phyloP scores from a whole-genome alignment of 1,140 invertebrate genomes.

The Charaxes varanes region DNA sequence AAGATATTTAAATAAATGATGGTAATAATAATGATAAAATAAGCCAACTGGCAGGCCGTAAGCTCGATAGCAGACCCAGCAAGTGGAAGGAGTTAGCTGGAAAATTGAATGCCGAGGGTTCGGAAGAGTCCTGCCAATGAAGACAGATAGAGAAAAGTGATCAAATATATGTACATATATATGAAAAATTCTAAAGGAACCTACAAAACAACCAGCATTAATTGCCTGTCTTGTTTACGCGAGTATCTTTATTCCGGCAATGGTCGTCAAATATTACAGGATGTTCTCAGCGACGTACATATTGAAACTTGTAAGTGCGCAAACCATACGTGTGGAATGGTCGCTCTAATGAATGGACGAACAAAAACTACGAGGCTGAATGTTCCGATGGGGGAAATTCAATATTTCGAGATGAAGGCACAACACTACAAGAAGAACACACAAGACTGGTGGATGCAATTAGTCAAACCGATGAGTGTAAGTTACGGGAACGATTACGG shows the following conservation, averaged over 20 bases:
- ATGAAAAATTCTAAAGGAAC: no score
- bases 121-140: no score
- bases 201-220: conserved; percentile 25
- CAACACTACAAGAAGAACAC: conserved; percentile 6
- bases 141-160: no score
- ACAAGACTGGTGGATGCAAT: conserved; percentile 7
- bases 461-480: conserved; percentile 8
- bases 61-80: no score
- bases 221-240: conserved; percentile 23
- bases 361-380: conserved; percentile 5
- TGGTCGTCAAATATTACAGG: conserved; percentile 24
- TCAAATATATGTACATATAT: no score
- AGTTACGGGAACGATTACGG: conserved; percentile 4
- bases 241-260: conserved; percentile 23
- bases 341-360: neutral
- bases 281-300: conserved; percentile 22
- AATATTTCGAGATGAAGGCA: conserved; percentile 17
- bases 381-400: conserved; percentile 20
- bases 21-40: no score
- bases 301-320: conserved; percentile 16
- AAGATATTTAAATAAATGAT: no score
- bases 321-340: conserved; percentile 18
- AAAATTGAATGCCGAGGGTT: no score
- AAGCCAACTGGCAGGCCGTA: no score
- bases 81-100: no score